Conservation (phyloP, 2,113 vertebrate genomes). For the Myxocyprinus asiaticus region DNA sequence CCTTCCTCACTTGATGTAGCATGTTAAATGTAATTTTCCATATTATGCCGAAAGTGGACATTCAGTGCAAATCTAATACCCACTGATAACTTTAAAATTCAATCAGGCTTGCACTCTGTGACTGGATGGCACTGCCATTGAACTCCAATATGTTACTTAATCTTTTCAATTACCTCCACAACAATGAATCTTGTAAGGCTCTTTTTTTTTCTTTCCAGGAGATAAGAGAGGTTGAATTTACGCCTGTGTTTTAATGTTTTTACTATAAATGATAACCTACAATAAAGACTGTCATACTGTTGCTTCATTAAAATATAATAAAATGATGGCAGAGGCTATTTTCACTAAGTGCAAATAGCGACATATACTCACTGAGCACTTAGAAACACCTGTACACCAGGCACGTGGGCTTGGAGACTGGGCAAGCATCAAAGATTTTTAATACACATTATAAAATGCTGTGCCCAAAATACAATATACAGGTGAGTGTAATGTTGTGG, state of each 20-base stretch:
- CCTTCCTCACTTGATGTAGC: not conserved
- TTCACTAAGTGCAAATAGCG: too few relatives aligned
- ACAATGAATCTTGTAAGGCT: conserved; percentile 8
- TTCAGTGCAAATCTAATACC: conserved; percentile 30
- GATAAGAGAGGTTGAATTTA: not conserved
- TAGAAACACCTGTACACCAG: too few relatives aligned
- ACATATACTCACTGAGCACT: too few relatives aligned
- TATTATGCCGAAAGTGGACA: conserved; percentile 11
- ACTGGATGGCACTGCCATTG: not conserved
- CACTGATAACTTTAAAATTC: conserved; percentile 10
- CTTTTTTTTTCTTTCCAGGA: not conserved
- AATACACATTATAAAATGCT: too few relatives aligned
- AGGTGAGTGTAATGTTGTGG: too few relatives aligned
- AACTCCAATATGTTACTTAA: conserved; percentile 28
- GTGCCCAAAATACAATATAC: too few relatives aligned
- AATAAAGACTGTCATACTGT: conserved; percentile 1
- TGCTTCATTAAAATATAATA: not conserved
- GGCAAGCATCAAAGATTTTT: too few relatives aligned
- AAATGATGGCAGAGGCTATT: not conserved
- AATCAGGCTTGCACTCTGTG: not conserved
- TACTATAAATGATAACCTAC: not conserved
- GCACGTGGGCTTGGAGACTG: too few relatives aligned
- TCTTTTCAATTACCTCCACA: conserved; percentile 13
- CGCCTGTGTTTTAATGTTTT: not conserved
- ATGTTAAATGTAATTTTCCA: conserved; percentile 5